Evolutionary conservation across 2,888 invertebrate genomes (phyloP), one percentile per base, ranked within the genome.

Genomic region (Dryococelus australis): DNA sequence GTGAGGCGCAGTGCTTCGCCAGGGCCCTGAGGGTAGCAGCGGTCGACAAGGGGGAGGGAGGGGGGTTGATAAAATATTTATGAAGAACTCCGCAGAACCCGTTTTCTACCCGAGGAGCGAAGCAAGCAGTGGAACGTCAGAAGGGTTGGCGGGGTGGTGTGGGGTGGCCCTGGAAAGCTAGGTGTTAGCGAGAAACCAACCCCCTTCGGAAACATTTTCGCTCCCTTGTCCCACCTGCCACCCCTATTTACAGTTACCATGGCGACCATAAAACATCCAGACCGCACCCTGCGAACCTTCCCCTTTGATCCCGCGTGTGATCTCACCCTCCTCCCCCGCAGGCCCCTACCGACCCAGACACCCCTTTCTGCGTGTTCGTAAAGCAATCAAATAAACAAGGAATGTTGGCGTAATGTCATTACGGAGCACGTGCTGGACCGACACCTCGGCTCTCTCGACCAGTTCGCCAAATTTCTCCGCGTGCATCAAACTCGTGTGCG

Each of bases 241-340:
- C 65, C n/a, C 65, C 65, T n/a, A 65, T n/a, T 65, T 65, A 24
- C n/a, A 65, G 65, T 65, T n/a, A 65, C 65, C 65, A 65, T 65
- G 65, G 65, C 65, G 65, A 65, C 65, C 10, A n/a, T 65, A n/a
- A 65, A 65, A 65, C 65, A 65, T 65, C 65, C 65, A 20, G 8
- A 1, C 35, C 35, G 35, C 35, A 35, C 35, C 35, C 35, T 35
- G 35, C 35, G 35, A 35, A 35, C 65, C 65, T 24, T 65, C 20
- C 20, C 65, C 65, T 65, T 65, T 65, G 65, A 65, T 65, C 65
- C n/a, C 65, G 6, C 65, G 13, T n/a, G 8, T 16, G 2, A 1
- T 24, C n/a, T 20, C 20, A 3, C 51, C 13, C 13, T 51, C 20
- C 51, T 51, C 51, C 51, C 51, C 51, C 20, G 2, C 20, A 16